Percentiles rank a stretch among this genome's conserved stretches.
phyloP scores from a whole-genome alignment of 2,797 vertebrate species.

The Carapus acus region DNA sequence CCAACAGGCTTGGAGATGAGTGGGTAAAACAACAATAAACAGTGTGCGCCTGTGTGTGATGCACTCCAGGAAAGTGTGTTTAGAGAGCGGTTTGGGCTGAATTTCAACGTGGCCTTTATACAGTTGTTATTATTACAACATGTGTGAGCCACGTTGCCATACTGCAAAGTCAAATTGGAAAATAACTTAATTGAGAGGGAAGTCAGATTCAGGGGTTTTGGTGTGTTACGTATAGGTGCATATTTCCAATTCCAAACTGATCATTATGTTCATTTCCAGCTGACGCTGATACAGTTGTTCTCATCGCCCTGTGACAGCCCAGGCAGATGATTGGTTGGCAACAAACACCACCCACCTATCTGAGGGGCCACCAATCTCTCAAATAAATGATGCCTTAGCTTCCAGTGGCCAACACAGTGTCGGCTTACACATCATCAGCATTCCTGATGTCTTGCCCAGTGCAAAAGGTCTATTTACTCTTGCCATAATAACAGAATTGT shows the following conservation, averaged over 20 bases:
- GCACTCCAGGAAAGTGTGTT: too few relatives aligned
- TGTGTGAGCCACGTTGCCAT: constrained; percentile 2
- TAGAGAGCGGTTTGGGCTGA: too few relatives aligned
- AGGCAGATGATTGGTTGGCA: constrained; percentile 43
- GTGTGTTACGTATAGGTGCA: constrained; percentile 12
- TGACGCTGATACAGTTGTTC: constrained; percentile 37
- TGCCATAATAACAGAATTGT: constrained; percentile 64
- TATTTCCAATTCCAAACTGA: constrained; percentile 39
- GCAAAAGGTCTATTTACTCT: constrained; percentile 66
- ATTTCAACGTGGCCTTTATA: not conserved
- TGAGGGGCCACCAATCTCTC: constrained; percentile 51
- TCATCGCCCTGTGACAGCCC: constrained; percentile 33
- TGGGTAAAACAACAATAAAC: too few relatives aligned
- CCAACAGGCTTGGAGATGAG: too few relatives aligned
- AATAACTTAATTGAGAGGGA: constrained; percentile 4
- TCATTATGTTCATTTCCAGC: constrained; percentile 39
- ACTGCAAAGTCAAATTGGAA: constrained; percentile 8
- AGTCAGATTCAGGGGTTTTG: not conserved
- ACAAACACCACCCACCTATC: constrained; percentile 55
- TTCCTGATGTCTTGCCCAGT: constrained; percentile 57
- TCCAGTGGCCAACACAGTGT: constrained; percentile 52
- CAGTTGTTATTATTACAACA: not conserved
- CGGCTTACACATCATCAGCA: constrained; percentile 66
- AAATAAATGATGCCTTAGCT: constrained; percentile 54
- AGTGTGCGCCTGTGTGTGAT: not conserved